Conservation (phyloP, 2,888 invertebrate species). For the Calliopum simillimum region DNA sequence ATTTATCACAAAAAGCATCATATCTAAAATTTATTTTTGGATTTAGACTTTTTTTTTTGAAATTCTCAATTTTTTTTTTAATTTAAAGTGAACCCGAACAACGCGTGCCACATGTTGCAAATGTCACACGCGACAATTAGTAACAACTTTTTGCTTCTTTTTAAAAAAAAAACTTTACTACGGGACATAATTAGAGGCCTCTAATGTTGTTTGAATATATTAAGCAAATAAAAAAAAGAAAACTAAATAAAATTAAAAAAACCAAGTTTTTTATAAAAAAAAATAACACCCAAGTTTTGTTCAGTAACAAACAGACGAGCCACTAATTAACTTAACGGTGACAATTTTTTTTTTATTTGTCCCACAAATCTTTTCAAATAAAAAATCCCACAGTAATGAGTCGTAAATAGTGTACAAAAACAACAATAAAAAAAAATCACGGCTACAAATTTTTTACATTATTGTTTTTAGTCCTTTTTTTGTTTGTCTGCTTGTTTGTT, state of each 20-base stretch:
- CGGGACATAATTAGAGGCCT: constrained; percentile 39
- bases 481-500: too few species aligned
- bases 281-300: constrained; percentile 35
- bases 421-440: constrained; percentile 38
- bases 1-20: too few species aligned
- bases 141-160: constrained; percentile 17
- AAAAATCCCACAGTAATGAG: not conserved
- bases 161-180: not conserved
- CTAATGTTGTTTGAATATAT: constrained; percentile 17
- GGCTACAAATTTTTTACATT: constrained; percentile 34
- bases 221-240: constrained; percentile 3
- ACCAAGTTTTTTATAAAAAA: constrained; percentile 23
- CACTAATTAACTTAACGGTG: constrained; percentile 44
- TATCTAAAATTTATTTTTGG: not conserved
- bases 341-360: constrained; percentile 14
- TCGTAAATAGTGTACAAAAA: constrained; percentile 33
- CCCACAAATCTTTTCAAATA: not conserved
- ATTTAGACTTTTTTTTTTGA: not conserved
- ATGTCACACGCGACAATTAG: constrained; percentile 34
- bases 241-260: constrained; percentile 23
- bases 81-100: not conserved
- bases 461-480: constrained; percentile 34
- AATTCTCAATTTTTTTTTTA: not conserved
- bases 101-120: constrained; percentile 18
- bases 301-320: constrained; percentile 39